Conservation (phyloP, 2,888 invertebrate genomes). For the Andrena bicolor region DNA sequence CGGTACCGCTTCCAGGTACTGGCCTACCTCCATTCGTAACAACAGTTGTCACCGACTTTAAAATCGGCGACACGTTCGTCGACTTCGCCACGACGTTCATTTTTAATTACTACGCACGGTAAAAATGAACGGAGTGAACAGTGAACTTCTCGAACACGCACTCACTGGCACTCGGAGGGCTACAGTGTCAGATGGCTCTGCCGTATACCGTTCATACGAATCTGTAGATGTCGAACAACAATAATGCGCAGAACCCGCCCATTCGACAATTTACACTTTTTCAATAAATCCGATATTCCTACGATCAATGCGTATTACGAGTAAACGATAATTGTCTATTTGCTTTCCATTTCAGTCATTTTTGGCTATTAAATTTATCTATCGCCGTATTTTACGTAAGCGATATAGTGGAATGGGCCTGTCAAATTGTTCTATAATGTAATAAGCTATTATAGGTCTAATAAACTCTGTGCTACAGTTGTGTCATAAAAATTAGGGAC, state of each 20-base stretch:
- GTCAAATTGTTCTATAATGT: too few species aligned
- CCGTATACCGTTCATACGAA: background rate
- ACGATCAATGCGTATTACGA: too few species aligned
- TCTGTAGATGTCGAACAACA: slow-evolving; percentile 18
- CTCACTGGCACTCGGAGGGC: slow-evolving; percentile 13
- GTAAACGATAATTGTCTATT: too few species aligned
- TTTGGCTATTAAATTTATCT: too few species aligned
- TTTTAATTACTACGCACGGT: slow-evolving; percentile 84
- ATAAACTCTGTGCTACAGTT: too few species aligned
- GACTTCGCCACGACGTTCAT: slow-evolving; percentile 90
- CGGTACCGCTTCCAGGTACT: slow-evolving; percentile 85
- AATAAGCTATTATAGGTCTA: too few species aligned
- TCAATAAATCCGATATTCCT: too few species aligned
- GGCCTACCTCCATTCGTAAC: slow-evolving; percentile 90
- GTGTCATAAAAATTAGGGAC: too few species aligned
- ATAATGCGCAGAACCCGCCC: background rate
- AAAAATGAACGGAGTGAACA: slow-evolving; percentile 39
- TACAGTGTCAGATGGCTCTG: slow-evolving; percentile 45
- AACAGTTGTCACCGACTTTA: slow-evolving; percentile 89
- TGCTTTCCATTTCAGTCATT: too few species aligned
- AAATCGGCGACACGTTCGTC: slow-evolving; percentile 88
- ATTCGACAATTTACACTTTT: background rate
- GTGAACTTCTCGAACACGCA: slow-evolving; percentile 17
- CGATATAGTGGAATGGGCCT: too few species aligned
- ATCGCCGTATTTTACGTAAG: too few species aligned